Percentiles rank a stretch among this genome's conserved stretches.
Conservation (phyloP, 30 jellyfish, hydroid and myxozoan genomes). For the Mastigias papua region DNA sequence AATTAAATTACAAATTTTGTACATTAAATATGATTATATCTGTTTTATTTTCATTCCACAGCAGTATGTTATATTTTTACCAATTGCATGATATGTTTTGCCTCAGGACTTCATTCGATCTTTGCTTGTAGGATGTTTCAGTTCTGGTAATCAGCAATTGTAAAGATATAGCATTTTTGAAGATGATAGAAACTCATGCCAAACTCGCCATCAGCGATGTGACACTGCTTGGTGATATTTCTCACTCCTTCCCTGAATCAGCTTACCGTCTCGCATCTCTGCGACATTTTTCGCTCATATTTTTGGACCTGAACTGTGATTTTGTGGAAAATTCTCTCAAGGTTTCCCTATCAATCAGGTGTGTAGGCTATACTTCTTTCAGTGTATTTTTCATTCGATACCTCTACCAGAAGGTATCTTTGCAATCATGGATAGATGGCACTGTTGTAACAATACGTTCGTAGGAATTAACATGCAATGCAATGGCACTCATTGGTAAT, state of each 20-base stretch:
- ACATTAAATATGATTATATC: too few species aligned
- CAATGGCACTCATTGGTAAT: too few species aligned
- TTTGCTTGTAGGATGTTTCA: constrained; percentile 7
- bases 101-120: background rate
- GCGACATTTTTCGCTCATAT: constrained; percentile 41
- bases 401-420: too few species aligned
- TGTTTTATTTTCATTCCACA: too few species aligned
- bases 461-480: too few species aligned
- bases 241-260: constrained; percentile 77
- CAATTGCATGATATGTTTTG: background rate
- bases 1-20: too few species aligned
- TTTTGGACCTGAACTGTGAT: constrained; percentile 73
- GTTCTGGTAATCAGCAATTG: constrained; percentile 50
- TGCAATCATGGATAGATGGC: too few species aligned
- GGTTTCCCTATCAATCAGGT: constrained; percentile 56
- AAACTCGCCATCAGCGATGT: constrained; percentile 12
- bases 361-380: too few species aligned
- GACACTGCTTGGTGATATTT: constrained; percentile 17
- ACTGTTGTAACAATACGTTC: too few species aligned
- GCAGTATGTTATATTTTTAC: background rate
- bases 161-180: constrained; percentile 26
- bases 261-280: constrained; percentile 56
- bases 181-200: constrained; percentile 48
- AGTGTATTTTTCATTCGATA: too few species aligned
- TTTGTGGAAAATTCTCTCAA: constrained; percentile 24